Conservation (phyloP, 2,113 vertebrate genomes). For the Catharus fuscescens region DNA sequence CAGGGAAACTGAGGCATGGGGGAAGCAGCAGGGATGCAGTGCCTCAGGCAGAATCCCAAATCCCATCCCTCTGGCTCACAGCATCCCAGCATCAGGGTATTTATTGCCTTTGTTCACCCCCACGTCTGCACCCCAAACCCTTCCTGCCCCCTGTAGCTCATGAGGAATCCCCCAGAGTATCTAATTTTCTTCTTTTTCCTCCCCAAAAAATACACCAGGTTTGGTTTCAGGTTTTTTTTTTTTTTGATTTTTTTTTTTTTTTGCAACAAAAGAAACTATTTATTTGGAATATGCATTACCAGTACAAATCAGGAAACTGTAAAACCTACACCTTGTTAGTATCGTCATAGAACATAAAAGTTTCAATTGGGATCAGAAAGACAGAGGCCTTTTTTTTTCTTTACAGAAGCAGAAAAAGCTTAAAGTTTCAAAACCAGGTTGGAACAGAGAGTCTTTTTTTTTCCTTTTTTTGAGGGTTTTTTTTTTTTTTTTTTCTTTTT, state of each 20-base stretch:
- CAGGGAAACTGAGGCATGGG: background rate
- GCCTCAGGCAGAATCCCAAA: background rate
- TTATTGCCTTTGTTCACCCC: background rate
- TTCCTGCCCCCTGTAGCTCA: background rate
- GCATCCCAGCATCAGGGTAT: background rate
- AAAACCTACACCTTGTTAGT: slow-evolving; percentile 91
- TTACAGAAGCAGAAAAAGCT: slow-evolving; percentile 87
- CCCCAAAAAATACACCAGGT: slow-evolving; percentile 81
- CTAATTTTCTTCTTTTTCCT: background rate
- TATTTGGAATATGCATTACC: slow-evolving; percentile 97
- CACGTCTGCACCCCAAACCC: background rate
- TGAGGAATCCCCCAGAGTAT: background rate
- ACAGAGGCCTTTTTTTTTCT: slow-evolving; percentile 84
- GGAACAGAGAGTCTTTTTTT: slow-evolving; percentile 79
- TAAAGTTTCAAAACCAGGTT: slow-evolving; percentile 85
- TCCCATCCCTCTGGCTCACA: background rate
- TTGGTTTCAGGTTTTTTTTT: background rate
- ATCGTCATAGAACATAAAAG: slow-evolving; percentile 89
- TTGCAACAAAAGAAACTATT: slow-evolving; percentile 95
- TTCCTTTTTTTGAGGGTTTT: background rate
- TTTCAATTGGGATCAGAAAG: slow-evolving; percentile 82
- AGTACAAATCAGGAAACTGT: slow-evolving; percentile 96
- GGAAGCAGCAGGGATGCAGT: background rate
- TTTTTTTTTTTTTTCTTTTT: background rate
- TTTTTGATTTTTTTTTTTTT: slow-evolving; percentile 42